Evolutionary conservation across 2,888 invertebrate genomes (phyloP).

Genomic region (Odontothrips loti): DNA sequence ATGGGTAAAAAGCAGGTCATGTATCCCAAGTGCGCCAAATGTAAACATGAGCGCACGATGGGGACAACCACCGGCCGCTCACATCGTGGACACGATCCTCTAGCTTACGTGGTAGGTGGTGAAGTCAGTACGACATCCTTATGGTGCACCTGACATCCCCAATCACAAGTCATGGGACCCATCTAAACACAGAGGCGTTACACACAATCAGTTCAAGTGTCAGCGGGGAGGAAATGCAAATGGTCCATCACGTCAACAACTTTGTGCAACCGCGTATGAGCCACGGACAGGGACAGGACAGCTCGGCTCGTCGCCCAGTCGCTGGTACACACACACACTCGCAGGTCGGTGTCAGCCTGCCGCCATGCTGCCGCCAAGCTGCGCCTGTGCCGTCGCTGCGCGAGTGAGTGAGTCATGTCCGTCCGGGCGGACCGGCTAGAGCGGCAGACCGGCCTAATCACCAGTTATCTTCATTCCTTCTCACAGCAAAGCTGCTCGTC

Average conservation of each 20-base stretch:
- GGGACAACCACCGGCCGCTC: background rate
- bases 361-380: too few relatives aligned
- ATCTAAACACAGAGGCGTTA: background rate
- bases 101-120: too few relatives aligned
- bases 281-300: background rate
- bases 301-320: background rate
- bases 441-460: background rate
- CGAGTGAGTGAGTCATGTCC: background rate
- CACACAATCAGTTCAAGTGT: background rate
- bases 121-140: too few relatives aligned
- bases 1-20: background rate
- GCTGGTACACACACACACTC: background rate
- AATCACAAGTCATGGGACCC: background rate
- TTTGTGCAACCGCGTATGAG: background rate
- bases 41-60: background rate
- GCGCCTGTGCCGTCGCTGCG: too few relatives aligned
- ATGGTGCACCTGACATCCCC: background rate
- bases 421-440: background rate
- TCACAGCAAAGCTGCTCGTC: too few relatives aligned
- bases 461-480: too few relatives aligned
- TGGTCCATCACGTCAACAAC: background rate
- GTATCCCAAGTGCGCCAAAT: conserved; percentile 6
- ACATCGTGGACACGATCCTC: background rate
- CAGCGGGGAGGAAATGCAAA: background rate
- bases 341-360: background rate